Evolutionary conservation across 2,888 invertebrate species (phyloP), one percentile per base, ranked within the genome.

Genomic region (Acronicta alni): DNA sequence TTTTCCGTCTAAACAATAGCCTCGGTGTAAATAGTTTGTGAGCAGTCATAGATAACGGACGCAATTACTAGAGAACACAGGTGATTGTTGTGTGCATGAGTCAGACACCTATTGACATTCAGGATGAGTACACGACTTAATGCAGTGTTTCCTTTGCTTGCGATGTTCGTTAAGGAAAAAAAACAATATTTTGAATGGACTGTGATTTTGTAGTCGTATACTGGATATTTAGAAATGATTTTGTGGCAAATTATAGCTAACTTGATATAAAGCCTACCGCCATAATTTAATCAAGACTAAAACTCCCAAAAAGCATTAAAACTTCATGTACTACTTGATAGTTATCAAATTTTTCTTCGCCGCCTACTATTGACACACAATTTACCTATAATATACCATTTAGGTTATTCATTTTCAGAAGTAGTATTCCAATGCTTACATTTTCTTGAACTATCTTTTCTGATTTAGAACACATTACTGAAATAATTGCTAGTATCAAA

Each of bases 41-140:
- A 53, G 68, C 67, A 45, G 67, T 55, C 60, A 57, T 44, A 77
- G 75, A 81, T 81, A 78, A 79, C 59, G 56, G 56, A 46, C 65
- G 63, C 63, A 72, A 68, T 64, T 54, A 62, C n/a, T 64, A 70
- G 70, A 70, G 69, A 67, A 72, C 5, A 79, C 81, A 83, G 82
- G 81, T 82, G 87, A 82, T 80, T 84, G 84, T 73, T 85, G 83
- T 79, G 83, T 74, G 82, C 71, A 73, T 79, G 78, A 68, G 68
- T 60, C 69, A 69, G 62, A 59, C 69, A 75, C 67, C 67, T 82
- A 88, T 89, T 89, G 85, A 84, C 82, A 89, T 89, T 88, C 89
- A 77, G 74, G 48, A 63, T 58, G 65, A 55, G 82, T 64, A 60
- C 67, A 54, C 41, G 47, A 64, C 52, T 63, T 57, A 60, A 37